Evolutionary conservation across 2,888 invertebrate genomes (phyloP).

Genomic region (Thyatira batis): DNA sequence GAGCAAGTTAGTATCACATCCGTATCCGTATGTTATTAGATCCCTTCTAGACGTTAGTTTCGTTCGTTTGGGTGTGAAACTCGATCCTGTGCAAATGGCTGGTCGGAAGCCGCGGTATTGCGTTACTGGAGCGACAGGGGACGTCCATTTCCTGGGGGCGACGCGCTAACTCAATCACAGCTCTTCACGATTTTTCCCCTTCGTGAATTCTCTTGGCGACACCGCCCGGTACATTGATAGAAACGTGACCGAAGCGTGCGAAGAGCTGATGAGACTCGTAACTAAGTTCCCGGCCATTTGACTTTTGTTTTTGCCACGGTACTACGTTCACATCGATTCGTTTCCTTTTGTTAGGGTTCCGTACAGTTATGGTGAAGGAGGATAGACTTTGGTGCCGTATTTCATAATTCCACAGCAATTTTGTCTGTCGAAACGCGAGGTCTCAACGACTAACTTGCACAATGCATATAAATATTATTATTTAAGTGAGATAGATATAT

Average conservation of each 20-base stretch:
- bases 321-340: neutral
- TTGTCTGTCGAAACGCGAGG: too few relatives aligned
- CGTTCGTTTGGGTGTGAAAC: slow-evolving; percentile 39
- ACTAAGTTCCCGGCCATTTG: slow-evolving; percentile 48
- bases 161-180: slow-evolving; percentile 73
- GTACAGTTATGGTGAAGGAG: too few relatives aligned
- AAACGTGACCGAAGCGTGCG: slow-evolving; percentile 39
- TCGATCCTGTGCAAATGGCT: slow-evolving; percentile 63
- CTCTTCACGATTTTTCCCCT: slow-evolving; percentile 62
- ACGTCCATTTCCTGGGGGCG: slow-evolving; percentile 60
- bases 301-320: slow-evolving; percentile 18
- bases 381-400: too few relatives aligned
- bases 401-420: too few relatives aligned
- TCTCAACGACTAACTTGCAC: too few relatives aligned
- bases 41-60: slow-evolving; percentile 3
- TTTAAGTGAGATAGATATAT: too few relatives aligned
- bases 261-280: slow-evolving; percentile 43
- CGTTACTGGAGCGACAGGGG: slow-evolving; percentile 67
- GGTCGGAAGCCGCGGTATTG: slow-evolving; percentile 54
- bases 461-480: too few relatives aligned
- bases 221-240: slow-evolving; percentile 8
- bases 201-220: slow-evolving; percentile 29
- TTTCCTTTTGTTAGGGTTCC: neutral
- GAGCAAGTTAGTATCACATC: neutral
- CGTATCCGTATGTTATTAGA: slow-evolving; percentile 2